Evolutionary conservation across 2,888 invertebrate species (phyloP).

Genomic region (Acleris emargana): DNA sequence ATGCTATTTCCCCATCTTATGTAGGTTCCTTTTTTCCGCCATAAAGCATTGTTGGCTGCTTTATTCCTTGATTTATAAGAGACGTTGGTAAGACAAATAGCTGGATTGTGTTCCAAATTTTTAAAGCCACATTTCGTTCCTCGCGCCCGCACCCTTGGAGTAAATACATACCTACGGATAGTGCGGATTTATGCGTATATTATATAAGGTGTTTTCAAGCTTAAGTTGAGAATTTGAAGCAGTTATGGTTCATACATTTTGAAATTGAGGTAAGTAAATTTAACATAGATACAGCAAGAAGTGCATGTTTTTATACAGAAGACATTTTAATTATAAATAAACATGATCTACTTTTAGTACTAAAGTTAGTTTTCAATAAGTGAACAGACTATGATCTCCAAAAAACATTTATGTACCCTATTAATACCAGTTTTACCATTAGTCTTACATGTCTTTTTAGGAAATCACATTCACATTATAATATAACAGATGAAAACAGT

Average conservation of each 20-base stretch:
- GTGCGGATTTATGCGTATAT: constrained; percentile 59
- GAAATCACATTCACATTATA: too few relatives aligned
- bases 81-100: constrained; percentile 90
- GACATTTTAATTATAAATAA: too few relatives aligned
- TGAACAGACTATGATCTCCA: too few relatives aligned
- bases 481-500: too few relatives aligned
- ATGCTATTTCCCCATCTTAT: constrained; percentile 81
- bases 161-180: constrained; percentile 61
- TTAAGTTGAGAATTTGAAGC: too few relatives aligned
- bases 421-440: too few relatives aligned
- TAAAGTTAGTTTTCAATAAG: too few relatives aligned
- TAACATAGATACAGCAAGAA: background rate
- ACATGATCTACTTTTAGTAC: too few relatives aligned
- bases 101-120: constrained; percentile 91
- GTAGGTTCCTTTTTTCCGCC: constrained; percentile 82
- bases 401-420: too few relatives aligned
- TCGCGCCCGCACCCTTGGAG: constrained; percentile 77
- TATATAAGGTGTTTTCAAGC: constrained; percentile 4
- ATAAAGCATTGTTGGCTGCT: constrained; percentile 86
- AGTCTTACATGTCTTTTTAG: too few relatives aligned
- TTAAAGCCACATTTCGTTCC: constrained; percentile 90
- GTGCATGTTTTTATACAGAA: too few relatives aligned
- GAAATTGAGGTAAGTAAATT: background rate
- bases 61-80: constrained; percentile 88
- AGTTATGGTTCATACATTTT: too few relatives aligned